phyloP scores from a whole-genome alignment of 1,140 invertebrate genomes.

The Drosophila willistoni region DNA sequence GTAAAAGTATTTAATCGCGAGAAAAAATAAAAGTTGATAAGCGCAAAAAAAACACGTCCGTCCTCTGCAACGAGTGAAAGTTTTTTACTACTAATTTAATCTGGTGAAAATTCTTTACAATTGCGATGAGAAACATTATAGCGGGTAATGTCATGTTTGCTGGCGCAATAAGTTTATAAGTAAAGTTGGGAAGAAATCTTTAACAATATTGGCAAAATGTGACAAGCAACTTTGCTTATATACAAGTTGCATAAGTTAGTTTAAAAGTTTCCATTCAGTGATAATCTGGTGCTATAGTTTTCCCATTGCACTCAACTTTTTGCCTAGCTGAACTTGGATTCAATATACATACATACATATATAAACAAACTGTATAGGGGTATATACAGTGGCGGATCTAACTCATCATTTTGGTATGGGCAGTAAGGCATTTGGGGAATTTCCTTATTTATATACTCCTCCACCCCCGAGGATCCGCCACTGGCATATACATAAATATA shows the following conservation, averaged over 20 bases:
- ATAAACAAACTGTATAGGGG: not conserved
- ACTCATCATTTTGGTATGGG: no score
- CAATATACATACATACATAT: not conserved
- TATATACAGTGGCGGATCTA: no score
- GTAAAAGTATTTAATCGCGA: no score
- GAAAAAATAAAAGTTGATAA: no score
- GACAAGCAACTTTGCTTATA: not conserved
- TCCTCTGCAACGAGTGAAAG: no score
- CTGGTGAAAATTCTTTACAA: no score
- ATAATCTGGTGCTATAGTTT: not conserved
- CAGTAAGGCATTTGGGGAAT: no score
- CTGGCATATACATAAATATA: not conserved
- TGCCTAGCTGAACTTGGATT: not conserved
- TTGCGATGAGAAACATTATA: not conserved
- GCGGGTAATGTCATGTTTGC: not conserved
- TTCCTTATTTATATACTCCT: no score
- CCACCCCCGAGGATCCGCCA: no score
- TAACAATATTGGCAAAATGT: not conserved
- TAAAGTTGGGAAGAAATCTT: not conserved
- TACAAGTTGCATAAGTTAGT: not conserved
- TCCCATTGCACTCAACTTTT: not conserved
- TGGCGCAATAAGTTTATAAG: not conserved
- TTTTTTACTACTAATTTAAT: no score
- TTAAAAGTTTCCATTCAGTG: constrained; percentile 3
- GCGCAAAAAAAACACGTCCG: no score